Evolutionary conservation across 2,888 invertebrate genomes (phyloP).

Genomic region (Hirtodrosophila cameraria): DNA sequence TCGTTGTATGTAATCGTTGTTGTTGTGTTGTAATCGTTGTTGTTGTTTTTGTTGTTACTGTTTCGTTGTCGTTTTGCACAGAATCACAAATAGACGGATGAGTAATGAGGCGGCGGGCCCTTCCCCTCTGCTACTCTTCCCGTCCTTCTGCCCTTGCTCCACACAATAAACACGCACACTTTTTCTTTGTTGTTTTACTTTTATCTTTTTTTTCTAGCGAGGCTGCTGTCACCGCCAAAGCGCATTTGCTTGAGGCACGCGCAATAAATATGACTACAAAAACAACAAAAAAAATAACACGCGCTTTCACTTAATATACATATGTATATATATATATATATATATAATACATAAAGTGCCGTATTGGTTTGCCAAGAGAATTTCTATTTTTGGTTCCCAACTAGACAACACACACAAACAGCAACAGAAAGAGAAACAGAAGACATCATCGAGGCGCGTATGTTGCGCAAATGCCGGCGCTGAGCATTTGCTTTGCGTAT

Average conservation of each 20-base stretch:
- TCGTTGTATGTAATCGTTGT: conserved; percentile 40
- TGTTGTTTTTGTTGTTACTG: conserved; percentile 35
- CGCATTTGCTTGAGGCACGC: conserved; percentile 50
- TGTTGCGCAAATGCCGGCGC: conserved; percentile 11
- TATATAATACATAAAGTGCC: conserved; percentile 33
- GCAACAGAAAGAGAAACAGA: no score
- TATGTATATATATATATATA: conserved; percentile 27
- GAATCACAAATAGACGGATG: conserved; percentile 65
- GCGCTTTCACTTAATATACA: conserved; percentile 55
- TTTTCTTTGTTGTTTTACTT: conserved; percentile 16
- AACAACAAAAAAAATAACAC: no score
- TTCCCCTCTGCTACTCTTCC: conserved; percentile 9
- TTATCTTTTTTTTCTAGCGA: conserved; percentile 46
- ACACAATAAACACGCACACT: conserved; percentile 3
- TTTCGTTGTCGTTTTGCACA: conserved; percentile 43
- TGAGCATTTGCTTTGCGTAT: background rate
- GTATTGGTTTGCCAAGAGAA: conserved; percentile 53
- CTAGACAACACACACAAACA: conserved; percentile 15
- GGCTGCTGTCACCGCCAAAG: conserved; percentile 20
- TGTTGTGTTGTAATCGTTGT: conserved; percentile 20
- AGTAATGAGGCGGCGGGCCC: conserved; percentile 52
- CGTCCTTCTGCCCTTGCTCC: no score
- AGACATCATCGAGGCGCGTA: conserved; percentile 6
- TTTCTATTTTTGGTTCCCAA: conserved; percentile 58
- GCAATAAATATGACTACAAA: conserved; percentile 53